Evolutionary conservation across 2,888 invertebrate species (phyloP), one percentile per base, ranked within the genome.

Genomic region (Noctua fimbriata): DNA sequence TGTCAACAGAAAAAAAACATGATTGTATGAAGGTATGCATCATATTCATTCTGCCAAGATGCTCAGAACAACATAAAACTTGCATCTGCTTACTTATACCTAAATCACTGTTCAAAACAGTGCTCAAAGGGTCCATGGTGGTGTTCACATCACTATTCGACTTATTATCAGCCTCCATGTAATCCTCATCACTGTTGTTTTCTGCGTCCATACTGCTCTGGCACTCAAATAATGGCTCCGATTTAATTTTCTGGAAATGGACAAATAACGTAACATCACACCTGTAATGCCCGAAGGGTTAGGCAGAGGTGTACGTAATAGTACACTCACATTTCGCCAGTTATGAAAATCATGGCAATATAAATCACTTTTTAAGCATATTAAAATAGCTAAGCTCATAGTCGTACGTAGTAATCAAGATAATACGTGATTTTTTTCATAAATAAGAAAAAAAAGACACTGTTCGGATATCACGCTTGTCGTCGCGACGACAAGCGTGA

Each of bases 191-290:
- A n/a, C 85, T 87, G 49, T 76, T 79, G 47, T 76, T 84, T 28
- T 84, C 85, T 16, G 76, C 86, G 1, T 87, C 86, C 55, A 84
- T 63, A 63, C 87, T 87, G 60, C 88, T 88, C 24, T 91, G 87
- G n/a, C 83, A 89, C 66, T 93, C 92, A 60, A 90, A 91, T 16
- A 89, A 58, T 9, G 95, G 94, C 72, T 95, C 95, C 0, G 88
- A 81, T 88, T 96, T 95, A 41, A 96, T 93, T 83, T 92, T 88
- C 95, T 96, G 87, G 6, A 93, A 93, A 18, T 69, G 1, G 47
- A 78, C 66, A 81, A 76, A 9, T 67, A n/a, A 5, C 36, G 5
- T 36, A 36, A 36, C 36, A 36, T 36, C 36, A 36, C 36, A 36
- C 36, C 36, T 36, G 36, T 36, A 36, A 36, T 36, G 5, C 5